Conservation (phyloP, 1,140 invertebrate genomes). For the Chironomus tepperi region DNA sequence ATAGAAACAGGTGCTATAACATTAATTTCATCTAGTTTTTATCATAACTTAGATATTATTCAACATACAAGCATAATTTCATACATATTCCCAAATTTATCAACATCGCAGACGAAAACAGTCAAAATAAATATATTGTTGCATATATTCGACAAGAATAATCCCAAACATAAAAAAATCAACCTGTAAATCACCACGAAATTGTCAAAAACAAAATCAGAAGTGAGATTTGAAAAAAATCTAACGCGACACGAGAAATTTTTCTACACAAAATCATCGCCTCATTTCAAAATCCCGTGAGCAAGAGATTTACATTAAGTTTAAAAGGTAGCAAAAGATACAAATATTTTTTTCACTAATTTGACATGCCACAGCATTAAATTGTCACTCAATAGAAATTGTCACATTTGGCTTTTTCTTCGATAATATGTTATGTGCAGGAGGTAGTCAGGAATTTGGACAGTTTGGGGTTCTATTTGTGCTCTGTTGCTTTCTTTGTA, state of each 20-base stretch:
- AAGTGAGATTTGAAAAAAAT: background rate
- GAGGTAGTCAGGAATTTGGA: too few species aligned
- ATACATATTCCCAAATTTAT: too few species aligned
- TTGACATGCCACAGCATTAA: slow-evolving; percentile 12
- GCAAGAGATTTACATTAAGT: background rate
- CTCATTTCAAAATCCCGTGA: background rate
- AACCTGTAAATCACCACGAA: slow-evolving; percentile 10
- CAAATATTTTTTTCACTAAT: background rate
- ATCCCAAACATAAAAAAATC: background rate
- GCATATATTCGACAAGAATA: background rate
- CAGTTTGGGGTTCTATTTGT: too few species aligned
- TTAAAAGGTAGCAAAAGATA: background rate
- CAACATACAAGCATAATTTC: too few species aligned
- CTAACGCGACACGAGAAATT: background rate
- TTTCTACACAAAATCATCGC: background rate
- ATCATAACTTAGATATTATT: too few species aligned
- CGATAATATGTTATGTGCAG: too few species aligned
- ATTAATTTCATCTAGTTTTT: too few species aligned
- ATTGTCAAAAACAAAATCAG: background rate
- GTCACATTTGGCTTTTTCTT: background rate
- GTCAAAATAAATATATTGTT: too few species aligned
- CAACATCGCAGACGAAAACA: too few species aligned
- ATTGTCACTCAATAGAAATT: slow-evolving; percentile 5
- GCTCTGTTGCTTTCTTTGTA: too few species aligned
- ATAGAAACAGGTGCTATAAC: too few species aligned